These are phyloP conservation scores for Drosophila erecta DNA, from an alignment of 1,140 invertebrate genomes.

Conservation along the genomic window DNA sequence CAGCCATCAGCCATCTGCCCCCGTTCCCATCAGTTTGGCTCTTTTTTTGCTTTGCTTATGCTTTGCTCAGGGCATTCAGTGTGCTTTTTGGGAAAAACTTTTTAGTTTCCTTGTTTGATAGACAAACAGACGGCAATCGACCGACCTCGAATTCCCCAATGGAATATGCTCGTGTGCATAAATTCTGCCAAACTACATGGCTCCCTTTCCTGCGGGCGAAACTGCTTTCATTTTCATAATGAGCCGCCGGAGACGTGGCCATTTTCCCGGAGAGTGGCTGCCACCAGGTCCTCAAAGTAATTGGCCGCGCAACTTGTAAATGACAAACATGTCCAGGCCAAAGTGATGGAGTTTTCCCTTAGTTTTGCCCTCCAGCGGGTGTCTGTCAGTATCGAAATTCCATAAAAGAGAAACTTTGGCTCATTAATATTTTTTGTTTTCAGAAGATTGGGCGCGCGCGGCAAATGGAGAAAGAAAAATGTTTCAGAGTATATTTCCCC, in stretches of 20 bases:
- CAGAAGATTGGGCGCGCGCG: slow-evolving; percentile 59
- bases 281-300: slow-evolving; percentile 47
- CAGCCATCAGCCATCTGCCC: slow-evolving; percentile 47
- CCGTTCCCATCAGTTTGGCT: slow-evolving; percentile 37
- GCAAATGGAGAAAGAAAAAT: slow-evolving; percentile 44
- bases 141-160: slow-evolving; percentile 64
- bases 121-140: slow-evolving; percentile 52
- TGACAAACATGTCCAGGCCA: slow-evolving; percentile 53
- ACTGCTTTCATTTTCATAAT: slow-evolving; percentile 76
- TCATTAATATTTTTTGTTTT: slow-evolving; percentile 80
- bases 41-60: slow-evolving; percentile 15
- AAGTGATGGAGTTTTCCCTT: slow-evolving; percentile 19
- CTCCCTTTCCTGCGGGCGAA: slow-evolving; percentile 9
- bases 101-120: slow-evolving; percentile 74
- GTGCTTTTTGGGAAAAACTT: slow-evolving; percentile 73
- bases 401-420: slow-evolving; percentile 77
- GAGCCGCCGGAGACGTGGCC: slow-evolving; percentile 45
- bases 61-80: slow-evolving; percentile 18
- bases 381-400: slow-evolving; percentile 61
- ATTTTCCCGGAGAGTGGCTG: slow-evolving; percentile 26
- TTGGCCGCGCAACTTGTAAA: slow-evolving; percentile 60
- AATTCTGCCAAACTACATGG: slow-evolving; percentile 57
- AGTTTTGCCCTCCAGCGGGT: slow-evolving; percentile 10
- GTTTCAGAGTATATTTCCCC: slow-evolving; percentile 22
- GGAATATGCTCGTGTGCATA: slow-evolving; percentile 76